A percentile compares a stretch with the other conserved stretches of the same genome.
phyloP scores from a whole-genome alignment of 2,113 vertebrate genomes.

The Macquaria ambigua region DNA sequence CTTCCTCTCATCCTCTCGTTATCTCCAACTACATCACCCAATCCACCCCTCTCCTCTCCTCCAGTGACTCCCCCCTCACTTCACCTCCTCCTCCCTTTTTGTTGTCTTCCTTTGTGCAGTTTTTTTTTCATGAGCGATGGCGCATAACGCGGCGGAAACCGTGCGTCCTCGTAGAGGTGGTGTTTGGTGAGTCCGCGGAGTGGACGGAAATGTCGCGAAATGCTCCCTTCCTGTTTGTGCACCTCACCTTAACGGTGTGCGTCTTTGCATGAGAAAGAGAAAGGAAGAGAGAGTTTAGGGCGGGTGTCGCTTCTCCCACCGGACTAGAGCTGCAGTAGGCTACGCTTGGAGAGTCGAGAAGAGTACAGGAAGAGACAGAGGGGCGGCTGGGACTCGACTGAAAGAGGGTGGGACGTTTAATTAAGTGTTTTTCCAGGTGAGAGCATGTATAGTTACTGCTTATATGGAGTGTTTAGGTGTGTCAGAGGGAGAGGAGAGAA shows the following conservation, averaged over 20 bases:
- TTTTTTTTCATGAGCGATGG: constrained; percentile 33
- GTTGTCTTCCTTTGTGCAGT: constrained; percentile 65
- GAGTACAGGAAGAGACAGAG: constrained; percentile 37
- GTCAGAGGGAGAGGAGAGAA: not conserved
- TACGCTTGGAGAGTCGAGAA: constrained; percentile 8
- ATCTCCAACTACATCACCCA: constrained; percentile 22
- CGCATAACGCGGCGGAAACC: constrained; percentile 53
- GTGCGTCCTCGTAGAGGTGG: constrained; percentile 22
- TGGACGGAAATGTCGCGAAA: constrained; percentile 7
- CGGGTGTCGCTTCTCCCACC: constrained; percentile 65
- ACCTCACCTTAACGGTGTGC: constrained; percentile 41
- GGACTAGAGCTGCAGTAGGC: constrained; percentile 66
- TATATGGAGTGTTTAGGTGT: constrained; percentile 2
- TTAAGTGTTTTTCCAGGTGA: constrained; percentile 50
- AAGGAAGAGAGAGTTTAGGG: constrained; percentile 42
- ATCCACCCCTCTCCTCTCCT: not conserved
- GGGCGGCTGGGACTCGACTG: constrained; percentile 29
- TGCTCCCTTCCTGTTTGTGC: constrained; percentile 15
- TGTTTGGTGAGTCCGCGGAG: constrained; percentile 20
- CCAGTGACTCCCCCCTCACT: not conserved
- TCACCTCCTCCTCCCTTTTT: not conserved
- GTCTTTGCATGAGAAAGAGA: constrained; percentile 27
- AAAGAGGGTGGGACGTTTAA: constrained; percentile 54
- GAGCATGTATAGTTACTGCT: not conserved
- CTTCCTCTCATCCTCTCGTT: not conserved